Percentiles rank a stretch among this genome's conserved stretches.
Evolutionary conservation across 2,797 vertebrate genomes (phyloP).

Genomic region (Mus minutoides): DNA sequence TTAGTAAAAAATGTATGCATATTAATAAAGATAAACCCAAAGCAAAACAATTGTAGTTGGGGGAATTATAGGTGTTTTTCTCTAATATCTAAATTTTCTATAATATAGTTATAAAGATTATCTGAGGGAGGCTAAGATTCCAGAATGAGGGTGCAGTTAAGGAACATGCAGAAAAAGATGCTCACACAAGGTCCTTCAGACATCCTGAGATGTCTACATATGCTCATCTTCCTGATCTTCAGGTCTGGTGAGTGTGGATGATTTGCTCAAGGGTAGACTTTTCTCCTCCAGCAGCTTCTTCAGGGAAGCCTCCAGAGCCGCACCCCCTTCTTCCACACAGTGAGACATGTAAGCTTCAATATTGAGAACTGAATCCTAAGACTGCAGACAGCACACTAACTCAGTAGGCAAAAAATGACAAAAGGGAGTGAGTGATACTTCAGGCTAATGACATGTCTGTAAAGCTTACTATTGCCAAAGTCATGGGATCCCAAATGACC

Average conservation of each 20-base stretch:
- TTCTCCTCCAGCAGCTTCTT: neutral
- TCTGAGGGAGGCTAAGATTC: neutral
- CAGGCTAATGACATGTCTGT: neutral
- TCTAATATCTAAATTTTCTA: slow-evolving; percentile 50
- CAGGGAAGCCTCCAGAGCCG: neutral
- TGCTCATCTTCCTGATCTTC: neutral
- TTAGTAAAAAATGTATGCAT: slow-evolving; percentile 60
- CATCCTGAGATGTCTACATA: neutral
- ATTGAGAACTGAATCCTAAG: neutral
- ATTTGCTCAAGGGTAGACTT: neutral
- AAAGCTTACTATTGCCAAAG: neutral
- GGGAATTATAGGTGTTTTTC: slow-evolving; percentile 3
- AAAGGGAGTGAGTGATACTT: neutral
- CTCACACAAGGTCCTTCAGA: neutral
- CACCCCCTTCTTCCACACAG: neutral
- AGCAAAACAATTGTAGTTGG: slow-evolving; percentile 41
- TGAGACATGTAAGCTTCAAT: neutral
- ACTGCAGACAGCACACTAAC: neutral
- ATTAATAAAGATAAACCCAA: slow-evolving; percentile 62
- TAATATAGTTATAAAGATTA: slow-evolving; percentile 28
- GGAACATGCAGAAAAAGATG: neutral
- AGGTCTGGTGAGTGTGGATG: neutral
- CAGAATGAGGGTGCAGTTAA: neutral
- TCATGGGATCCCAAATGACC: neutral
- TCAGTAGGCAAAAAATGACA: neutral